These are phyloP conservation scores for Tenthredo mesomela DNA, from an alignment of 2,888 invertebrate genomes.

Conservation along the genomic window DNA sequence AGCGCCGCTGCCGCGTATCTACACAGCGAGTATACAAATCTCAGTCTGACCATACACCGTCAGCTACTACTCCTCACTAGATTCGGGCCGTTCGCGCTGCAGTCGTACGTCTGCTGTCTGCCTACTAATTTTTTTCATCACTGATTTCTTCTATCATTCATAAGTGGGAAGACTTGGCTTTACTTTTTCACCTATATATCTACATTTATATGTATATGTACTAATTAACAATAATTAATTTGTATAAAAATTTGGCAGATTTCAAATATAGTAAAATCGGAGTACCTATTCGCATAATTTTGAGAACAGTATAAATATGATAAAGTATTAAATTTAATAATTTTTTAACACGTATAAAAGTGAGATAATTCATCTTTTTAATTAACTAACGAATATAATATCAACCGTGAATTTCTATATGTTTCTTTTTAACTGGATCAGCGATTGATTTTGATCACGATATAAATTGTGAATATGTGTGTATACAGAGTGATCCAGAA, in stretches of 20 bases:
- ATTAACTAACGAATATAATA: background rate
- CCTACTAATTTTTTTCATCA: background rate
- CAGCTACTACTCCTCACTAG: conserved; percentile 28
- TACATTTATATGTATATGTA: no score
- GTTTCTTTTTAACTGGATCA: background rate
- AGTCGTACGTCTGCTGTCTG: background rate
- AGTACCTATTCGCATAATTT: background rate
- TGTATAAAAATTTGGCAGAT: background rate
- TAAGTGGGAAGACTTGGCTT: background rate
- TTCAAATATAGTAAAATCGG: background rate
- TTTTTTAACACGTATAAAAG: background rate
- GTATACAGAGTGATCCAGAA: no score
- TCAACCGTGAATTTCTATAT: background rate
- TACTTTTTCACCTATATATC: background rate
- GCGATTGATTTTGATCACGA: background rate
- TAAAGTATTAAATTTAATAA: background rate
- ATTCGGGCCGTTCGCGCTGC: background rate
- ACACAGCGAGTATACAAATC: background rate
- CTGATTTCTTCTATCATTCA: background rate
- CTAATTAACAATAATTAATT: background rate
- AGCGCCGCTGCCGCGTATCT: background rate
- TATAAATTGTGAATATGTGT: background rate
- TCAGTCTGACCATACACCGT: conserved; percentile 31
- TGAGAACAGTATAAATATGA: background rate
- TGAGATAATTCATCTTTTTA: background rate